Evolutionary conservation across 1,140 invertebrate species (phyloP), one percentile per base, ranked within the genome.

Genomic region (Bombus sibiricus): DNA sequence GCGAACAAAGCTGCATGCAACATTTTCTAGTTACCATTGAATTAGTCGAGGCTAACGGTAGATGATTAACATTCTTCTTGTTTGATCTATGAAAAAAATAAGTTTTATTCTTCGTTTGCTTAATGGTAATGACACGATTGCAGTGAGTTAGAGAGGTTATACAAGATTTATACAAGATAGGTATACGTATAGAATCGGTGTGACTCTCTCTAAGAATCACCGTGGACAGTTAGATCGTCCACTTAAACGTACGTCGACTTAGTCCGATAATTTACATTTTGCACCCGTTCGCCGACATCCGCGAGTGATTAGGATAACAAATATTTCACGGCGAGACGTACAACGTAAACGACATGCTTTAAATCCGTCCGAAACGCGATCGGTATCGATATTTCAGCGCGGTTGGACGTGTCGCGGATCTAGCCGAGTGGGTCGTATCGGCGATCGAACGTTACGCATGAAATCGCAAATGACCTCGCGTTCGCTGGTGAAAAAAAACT

Each of bases 371-470:
- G 10, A 34, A 34, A 34, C 25, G 4, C 32, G 39, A 82, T 82
- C 73, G 59, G 41, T 32, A 28, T 47, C 59, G 43, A 47, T 39
- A 66, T 66, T 82, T 75, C 9, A 82, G 32, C 47, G 68, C 43
- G 8, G 18, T 25, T 28, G 15, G 47, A 57, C 78, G 13, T 57
- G 78, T 71, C 80, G 69, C 69, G 81, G 81, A 75, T 82, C 57
- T 39, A 25, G 25, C 13, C 57, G 81, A 37, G n/a, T 22, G 34
- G 53, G 25, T 28, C n/a, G 81, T 82, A 82, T 75, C 72, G 41
- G 41, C n/a, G 64, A 83, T 78, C 82, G 64, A 71, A 39, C 8
- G 82, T 83, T 83, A 78, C 82, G 82, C 82, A 69, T 83, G 82
- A 83, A 83, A 78, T 83, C 82, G 75, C 82, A 57, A 78, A 83